Percentiles rank a stretch among this genome's conserved stretches.
Evolutionary conservation across 2,797 vertebrate species (phyloP).

Genomic region (Pangasius sanitwongsei): DNA sequence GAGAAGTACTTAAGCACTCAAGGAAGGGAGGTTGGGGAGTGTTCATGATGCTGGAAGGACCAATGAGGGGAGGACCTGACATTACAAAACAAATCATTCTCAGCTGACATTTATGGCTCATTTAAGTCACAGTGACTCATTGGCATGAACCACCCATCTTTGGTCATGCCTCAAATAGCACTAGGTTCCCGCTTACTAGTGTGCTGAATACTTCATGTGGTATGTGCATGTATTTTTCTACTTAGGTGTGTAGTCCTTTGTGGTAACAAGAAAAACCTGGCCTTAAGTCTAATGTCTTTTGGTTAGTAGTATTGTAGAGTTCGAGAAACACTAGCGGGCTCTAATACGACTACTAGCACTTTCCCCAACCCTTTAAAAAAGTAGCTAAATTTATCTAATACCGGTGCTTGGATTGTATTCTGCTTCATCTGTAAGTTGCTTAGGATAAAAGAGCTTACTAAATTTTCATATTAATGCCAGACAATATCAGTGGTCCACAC

Average conservation of each 20-base stretch:
- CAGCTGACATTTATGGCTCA: conserved; percentile 46
- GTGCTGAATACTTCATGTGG: not conserved
- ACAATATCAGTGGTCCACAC: not conserved
- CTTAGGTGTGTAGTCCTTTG: not conserved
- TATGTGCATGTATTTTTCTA: not conserved
- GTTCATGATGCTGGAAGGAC: conserved; percentile 35
- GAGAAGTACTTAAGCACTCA: not conserved
- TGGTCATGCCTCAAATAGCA: not conserved
- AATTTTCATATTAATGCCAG: not conserved
- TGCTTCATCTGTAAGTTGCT: no score
- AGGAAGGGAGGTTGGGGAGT: conserved; percentile 22
- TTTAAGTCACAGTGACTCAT: conserved; percentile 42
- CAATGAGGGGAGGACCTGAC: conserved; percentile 4
- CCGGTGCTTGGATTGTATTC: no score
- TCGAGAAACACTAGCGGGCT: not conserved
- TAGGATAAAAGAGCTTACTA: no score
- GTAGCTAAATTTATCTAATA: no score
- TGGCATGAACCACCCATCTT: conserved; percentile 16
- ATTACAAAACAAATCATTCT: conserved; percentile 42
- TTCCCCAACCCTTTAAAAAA: not conserved
- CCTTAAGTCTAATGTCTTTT: not conserved
- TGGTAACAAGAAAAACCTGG: not conserved
- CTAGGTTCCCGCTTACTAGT: not conserved
- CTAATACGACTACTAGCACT: not conserved
- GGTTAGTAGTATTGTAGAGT: not conserved